phyloP scores from a whole-genome alignment of 2,888 invertebrate genomes.

The Salpingus planirostris region DNA sequence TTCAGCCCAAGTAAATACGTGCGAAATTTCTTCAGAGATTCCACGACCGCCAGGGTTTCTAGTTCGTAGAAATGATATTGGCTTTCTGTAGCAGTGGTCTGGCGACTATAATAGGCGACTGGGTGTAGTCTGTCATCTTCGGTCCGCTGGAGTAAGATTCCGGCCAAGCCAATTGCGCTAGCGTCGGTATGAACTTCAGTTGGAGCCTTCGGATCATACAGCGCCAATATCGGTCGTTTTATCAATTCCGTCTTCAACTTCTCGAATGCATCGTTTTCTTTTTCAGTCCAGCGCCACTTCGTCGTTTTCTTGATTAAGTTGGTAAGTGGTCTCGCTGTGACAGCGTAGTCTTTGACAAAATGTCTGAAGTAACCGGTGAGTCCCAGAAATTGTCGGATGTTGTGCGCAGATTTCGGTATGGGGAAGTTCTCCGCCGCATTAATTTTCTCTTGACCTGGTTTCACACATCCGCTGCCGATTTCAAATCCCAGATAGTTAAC shows the following conservation, averaged over 20 bases:
- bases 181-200: slow-evolving; percentile 1
- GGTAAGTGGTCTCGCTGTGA: background rate
- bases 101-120: background rate
- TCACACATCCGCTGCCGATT: slow-evolving; percentile 11
- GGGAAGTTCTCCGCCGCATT: slow-evolving; percentile 5
- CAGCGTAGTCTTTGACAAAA: background rate
- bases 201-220: background rate
- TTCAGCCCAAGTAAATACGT: background rate
- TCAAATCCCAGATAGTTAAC: slow-evolving; percentile 16
- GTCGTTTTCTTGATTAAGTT: background rate
- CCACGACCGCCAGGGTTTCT: background rate
- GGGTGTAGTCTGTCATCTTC: background rate
- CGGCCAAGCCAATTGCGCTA: background rate
- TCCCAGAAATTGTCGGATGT: background rate
- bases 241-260: background rate
- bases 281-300: background rate
- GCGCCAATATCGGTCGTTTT: background rate
- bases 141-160: background rate
- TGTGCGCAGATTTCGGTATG: background rate
- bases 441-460: slow-evolving; percentile 22
- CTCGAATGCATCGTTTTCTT: background rate
- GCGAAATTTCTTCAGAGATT: background rate
- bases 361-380: background rate
- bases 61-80: background rate
- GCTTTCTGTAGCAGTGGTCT: background rate